These are phyloP conservation scores for Sinhomidia bicolor DNA, from an alignment of 2,888 invertebrate species.

Conservation along the genomic window DNA sequence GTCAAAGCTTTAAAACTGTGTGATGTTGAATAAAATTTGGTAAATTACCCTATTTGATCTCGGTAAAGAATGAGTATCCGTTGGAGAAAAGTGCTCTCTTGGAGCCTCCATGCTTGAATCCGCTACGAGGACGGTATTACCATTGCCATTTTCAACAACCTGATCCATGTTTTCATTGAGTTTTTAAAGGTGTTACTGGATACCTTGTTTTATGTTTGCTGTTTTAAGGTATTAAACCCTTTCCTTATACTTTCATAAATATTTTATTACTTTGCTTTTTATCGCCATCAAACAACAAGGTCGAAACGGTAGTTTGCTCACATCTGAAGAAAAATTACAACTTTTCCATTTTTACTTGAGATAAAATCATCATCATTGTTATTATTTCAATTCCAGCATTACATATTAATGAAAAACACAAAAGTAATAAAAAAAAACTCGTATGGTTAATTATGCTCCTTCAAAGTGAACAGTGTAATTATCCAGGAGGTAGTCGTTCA, in stretches of 20 bases:
- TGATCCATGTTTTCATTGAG: slow-evolving; percentile 64
- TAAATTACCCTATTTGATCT: slow-evolving; percentile 75
- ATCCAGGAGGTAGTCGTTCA: neutral
- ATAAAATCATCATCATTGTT: slow-evolving; percentile 10
- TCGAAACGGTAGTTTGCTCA: neutral
- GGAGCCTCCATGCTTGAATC: slow-evolving; percentile 74
- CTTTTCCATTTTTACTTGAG: slow-evolving; percentile 1
- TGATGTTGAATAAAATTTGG: neutral
- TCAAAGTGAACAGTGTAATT: slow-evolving; percentile 7
- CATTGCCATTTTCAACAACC: slow-evolving; percentile 74
- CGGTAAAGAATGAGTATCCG: slow-evolving; percentile 77
- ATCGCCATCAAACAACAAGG: neutral
- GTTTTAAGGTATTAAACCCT: neutral
- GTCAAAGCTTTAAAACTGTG: neutral
- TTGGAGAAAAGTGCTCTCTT: slow-evolving; percentile 76
- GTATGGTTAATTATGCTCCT: slow-evolving; percentile 3
- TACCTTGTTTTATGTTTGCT: neutral
- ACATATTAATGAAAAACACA: neutral
- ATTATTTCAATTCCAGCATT: neutral
- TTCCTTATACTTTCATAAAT: slow-evolving; percentile 6
- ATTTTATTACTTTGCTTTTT: slow-evolving; percentile 22
- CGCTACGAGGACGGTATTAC: slow-evolving; percentile 74
- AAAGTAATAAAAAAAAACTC: slow-evolving; percentile 32
- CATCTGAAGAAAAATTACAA: slow-evolving; percentile 1
- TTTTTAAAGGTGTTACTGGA: neutral